Evolutionary conservation across 2,797 vertebrate genomes (phyloP).

Genomic region (Enoplosus armatus): DNA sequence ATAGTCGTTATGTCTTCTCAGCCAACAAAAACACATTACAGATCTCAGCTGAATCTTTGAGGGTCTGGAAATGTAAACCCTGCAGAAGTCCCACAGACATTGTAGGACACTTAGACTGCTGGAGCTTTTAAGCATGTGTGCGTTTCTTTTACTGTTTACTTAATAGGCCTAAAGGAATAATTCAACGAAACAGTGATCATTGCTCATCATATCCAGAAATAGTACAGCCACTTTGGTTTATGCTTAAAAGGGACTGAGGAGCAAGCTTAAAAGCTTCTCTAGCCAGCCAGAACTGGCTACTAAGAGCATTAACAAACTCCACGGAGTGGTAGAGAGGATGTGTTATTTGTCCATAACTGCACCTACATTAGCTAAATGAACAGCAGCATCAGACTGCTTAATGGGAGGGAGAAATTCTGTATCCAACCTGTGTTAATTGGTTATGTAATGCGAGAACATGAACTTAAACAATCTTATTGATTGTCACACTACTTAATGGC

Average conservation of each 20-base stretch:
- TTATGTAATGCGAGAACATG: conserved; percentile 38
- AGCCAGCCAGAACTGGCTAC: conserved; percentile 44
- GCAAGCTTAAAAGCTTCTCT: conserved; percentile 72
- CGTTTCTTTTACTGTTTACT: conserved; percentile 31
- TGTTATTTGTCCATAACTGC: conserved; percentile 48
- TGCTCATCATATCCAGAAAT: conserved; percentile 61
- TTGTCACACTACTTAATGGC: conserved; percentile 46
- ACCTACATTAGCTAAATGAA: conserved; percentile 69
- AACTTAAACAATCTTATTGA: conserved; percentile 42
- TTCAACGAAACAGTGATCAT: conserved; percentile 35
- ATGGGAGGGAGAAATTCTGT: conserved; percentile 29
- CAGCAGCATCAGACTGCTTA: conserved; percentile 39
- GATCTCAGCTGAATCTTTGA: background rate
- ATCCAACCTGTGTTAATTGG: conserved; percentile 37
- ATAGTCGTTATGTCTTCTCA: background rate
- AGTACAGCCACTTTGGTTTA: conserved; percentile 55
- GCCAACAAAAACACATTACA: conserved; percentile 23
- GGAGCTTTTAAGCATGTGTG: conserved; percentile 1
- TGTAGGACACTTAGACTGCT: background rate
- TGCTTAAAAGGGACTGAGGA: conserved; percentile 43
- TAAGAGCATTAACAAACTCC: conserved; percentile 62
- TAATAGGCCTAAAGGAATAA: conserved; percentile 38
- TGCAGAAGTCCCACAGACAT: background rate
- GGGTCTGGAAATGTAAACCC: conserved; percentile 22
- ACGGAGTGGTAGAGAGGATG: conserved; percentile 39